Base-by-base conservation (phyloP, 1,140 invertebrate species). In the Philopotamus ludificatus region DNA sequence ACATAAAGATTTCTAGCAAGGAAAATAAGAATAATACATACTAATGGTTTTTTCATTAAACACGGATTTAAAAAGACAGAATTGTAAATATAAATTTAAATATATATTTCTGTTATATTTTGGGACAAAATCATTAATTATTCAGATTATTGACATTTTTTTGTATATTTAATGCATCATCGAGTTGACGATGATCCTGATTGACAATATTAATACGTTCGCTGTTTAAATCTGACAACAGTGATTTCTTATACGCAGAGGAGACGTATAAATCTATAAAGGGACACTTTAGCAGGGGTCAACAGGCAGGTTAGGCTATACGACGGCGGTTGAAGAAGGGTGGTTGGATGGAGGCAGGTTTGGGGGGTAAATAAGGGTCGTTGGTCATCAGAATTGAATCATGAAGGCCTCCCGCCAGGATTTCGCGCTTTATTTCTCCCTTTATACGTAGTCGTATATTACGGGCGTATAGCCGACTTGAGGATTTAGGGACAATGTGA, bases 331-430 rank as follows among this genome's bases (percentile, higher is more conserved):
- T 21, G 18, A 53, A 53, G 57, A 25, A 12, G 34, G 8, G 34
- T 26, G 20, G 47, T 50, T 50, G 47, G 18, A 47, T 45, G 53
- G 50, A n/a, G 18, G 23, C 20, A 12, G 28, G 12, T 7, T 34
- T n/a, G 1, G 42, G 57, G 55, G 55, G 63, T 66, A 69, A 69
- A 69, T 69, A 69, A 62, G 67, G 67, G 67, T 69, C 67, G 67
- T 69, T 55, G 67, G 67, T 69, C 67, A 69, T 69, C 63, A 69
- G 67, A 69, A 69, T 69, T 69, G 67, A 69, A 69, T 69, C 67
- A 69, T 62, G 63, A 47, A 62, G 66, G 59, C 58, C 67, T 55
- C 67, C 67, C 54, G 67, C 63, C 45, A 69, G 67, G 67, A 65
- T 69, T 69, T 69, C 63, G 60, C 63, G 67, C 67, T 69, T 69